Base-by-base conservation (phyloP, 2,113 vertebrate genomes). In the Macquaria ambigua region DNA sequence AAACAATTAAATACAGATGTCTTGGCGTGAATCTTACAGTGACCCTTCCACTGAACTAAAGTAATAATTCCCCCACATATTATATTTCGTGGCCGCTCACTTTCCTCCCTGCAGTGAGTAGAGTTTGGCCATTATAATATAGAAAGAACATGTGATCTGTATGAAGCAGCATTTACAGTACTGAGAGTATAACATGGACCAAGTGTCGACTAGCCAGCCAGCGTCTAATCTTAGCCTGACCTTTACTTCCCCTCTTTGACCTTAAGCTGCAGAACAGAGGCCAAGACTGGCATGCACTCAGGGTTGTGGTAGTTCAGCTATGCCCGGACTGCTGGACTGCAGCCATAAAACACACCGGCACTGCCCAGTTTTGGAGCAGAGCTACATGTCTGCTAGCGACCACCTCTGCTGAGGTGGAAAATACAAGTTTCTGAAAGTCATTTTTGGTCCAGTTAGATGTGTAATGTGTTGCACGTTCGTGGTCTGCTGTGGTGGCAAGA, bases 181-280 rank as follows among this genome's bases (percentile, higher is more conserved):
- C 84, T 41, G 71, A 67, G 55, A 70, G 77, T 55, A 77, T 67
- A 80, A 81, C 56, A 39, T 48, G 63, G 83, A 15, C 64, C 61
- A 68, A 67, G 82, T 73, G 81, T 77, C 72, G 67, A 81, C 67
- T 58, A 21, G 39, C 70, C 59, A 58, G 59, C 82, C 77, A 1
- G 69, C 8, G 5, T 93, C 92, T 94, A 94, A 92, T 85, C 83
- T 93, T 94, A 94, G 88, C 76, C 74, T 84, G 93, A 94, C 91
- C 90, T 95, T 95, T 94, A 86, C 81, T 80, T 94, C 91, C 90
- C 88, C 87, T 91, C 87, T 83, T 75, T 93, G 93, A 94, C 89
- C 92, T 94, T 93, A 90, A 91, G 78, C 78, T 83, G 86, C 64
- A 82, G 48, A 85, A 74, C 63, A 79, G 71, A 71, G 82, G 69